A percentile compares a stretch with the other conserved stretches of the same genome.
Evolutionary conservation across 1,140 invertebrate genomes (phyloP).

Genomic region (Contarinia nasturtii): DNA sequence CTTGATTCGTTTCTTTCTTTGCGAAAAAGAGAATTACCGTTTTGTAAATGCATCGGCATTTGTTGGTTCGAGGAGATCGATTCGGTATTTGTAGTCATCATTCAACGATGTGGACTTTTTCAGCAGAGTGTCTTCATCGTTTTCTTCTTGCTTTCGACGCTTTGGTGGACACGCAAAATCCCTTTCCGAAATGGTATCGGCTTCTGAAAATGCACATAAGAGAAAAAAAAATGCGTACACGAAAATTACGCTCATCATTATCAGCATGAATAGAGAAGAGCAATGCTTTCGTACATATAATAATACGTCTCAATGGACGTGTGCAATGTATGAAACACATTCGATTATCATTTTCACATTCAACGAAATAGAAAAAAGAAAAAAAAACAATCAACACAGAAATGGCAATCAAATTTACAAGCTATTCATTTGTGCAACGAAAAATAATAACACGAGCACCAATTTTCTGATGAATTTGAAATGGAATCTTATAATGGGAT

Average conservation of each 20-base stretch:
- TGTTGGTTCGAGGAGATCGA: not conserved
- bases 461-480: too few species aligned
- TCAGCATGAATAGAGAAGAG: too few species aligned
- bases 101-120: not conserved
- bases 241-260: not conserved
- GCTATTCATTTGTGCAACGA: too few species aligned
- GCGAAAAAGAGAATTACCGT: not conserved
- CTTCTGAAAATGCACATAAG: slow-evolving; percentile 15
- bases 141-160: slow-evolving; percentile 37
- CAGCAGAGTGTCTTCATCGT: not conserved
- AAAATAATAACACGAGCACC: too few species aligned
- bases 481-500: too few species aligned
- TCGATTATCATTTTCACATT: too few species aligned
- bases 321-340: too few species aligned
- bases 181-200: slow-evolving; percentile 46
- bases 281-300: too few species aligned
- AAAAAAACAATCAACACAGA: too few species aligned
- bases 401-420: too few species aligned
- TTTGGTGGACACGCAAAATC: slow-evolving; percentile 63
- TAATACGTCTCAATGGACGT: too few species aligned
- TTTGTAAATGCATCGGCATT: not conserved
- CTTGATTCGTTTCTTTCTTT: not conserved
- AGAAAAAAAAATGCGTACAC: not conserved
- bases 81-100: not conserved
- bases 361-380: too few species aligned